These are phyloP conservation scores for Sinopyrophorus schimmeli DNA, from an alignment of 2,888 invertebrate genomes.

Conservation along the genomic window DNA sequence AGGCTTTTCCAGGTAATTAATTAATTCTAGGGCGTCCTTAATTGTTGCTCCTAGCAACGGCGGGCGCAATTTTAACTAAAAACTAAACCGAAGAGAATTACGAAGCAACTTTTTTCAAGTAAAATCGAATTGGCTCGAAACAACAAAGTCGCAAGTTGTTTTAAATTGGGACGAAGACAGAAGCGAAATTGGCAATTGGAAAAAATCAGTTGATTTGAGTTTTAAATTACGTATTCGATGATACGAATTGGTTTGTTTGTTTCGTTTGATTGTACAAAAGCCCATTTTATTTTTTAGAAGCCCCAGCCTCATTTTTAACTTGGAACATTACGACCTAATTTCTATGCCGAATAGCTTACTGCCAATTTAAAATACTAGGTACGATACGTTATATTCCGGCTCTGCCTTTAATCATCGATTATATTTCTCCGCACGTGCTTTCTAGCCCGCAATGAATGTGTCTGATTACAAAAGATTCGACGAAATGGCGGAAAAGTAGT, in stretches of 20 bases:
- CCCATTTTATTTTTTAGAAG: constrained; percentile 17
- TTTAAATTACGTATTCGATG: constrained; percentile 19
- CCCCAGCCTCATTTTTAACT: constrained; percentile 14
- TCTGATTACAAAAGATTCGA: constrained; percentile 6
- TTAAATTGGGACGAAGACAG: constrained; percentile 4
- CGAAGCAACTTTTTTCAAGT: too few relatives aligned
- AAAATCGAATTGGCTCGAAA: constrained; percentile 3
- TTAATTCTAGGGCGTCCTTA: too few relatives aligned
- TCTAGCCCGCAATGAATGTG: constrained; percentile 3
- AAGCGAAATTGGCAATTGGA: constrained; percentile 18
- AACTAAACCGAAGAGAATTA: too few relatives aligned
- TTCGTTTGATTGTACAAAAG: constrained; percentile 18
- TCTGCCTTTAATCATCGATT: constrained; percentile 13
- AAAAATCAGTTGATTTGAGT: constrained; percentile 23
- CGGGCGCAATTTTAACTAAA: too few relatives aligned
- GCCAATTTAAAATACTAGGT: too few relatives aligned
- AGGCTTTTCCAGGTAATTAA: too few relatives aligned
- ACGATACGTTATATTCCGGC: too few relatives aligned
- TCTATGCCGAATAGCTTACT: constrained; percentile 24
- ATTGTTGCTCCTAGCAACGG: too few relatives aligned
- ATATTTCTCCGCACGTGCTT: constrained; percentile 15
- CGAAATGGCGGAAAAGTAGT: too few relatives aligned
- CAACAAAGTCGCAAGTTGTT: neutral
- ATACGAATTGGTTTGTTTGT: constrained; percentile 13
- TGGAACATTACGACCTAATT: constrained; percentile 19